Conservation (phyloP, 2,113 vertebrate species). For the Hemiprocne comata region DNA sequence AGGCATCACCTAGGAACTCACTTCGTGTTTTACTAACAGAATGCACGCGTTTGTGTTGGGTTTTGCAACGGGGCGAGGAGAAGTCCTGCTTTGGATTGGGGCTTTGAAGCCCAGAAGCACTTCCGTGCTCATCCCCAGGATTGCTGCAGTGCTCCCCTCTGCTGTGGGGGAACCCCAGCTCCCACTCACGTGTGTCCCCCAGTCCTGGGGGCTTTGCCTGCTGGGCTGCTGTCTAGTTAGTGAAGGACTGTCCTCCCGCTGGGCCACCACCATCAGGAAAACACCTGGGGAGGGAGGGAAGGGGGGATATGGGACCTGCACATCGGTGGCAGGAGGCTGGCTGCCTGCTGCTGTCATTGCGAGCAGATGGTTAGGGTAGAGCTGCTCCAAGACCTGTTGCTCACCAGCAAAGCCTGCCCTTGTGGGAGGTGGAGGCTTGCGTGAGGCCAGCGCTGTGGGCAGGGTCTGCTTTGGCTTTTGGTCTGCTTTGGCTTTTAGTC, state of each 20-base stretch:
- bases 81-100: not conserved
- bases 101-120: not conserved
- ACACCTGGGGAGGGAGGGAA: not conserved
- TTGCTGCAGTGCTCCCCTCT: not conserved
- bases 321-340: not conserved
- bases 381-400: not conserved
- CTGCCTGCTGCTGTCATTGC: rapidly evolving
- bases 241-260: not conserved
- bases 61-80: not conserved
- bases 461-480: not conserved
- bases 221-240: not conserved
- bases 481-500: not conserved
- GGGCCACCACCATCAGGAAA: not conserved
- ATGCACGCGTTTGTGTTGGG: not conserved
- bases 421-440: not conserved
- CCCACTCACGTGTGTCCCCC: rapidly evolving
- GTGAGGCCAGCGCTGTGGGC: not conserved
- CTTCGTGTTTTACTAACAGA: not conserved
- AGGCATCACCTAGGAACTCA: not conserved
- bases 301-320: not conserved
- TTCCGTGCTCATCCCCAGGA: not conserved
- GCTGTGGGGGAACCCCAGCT: not conserved
- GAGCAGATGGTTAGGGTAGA: not conserved
- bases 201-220: not conserved
- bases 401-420: not conserved